Evolutionary conservation across 2,888 invertebrate genomes (phyloP).

Genomic region (Rhogogaster chlorosoma): DNA sequence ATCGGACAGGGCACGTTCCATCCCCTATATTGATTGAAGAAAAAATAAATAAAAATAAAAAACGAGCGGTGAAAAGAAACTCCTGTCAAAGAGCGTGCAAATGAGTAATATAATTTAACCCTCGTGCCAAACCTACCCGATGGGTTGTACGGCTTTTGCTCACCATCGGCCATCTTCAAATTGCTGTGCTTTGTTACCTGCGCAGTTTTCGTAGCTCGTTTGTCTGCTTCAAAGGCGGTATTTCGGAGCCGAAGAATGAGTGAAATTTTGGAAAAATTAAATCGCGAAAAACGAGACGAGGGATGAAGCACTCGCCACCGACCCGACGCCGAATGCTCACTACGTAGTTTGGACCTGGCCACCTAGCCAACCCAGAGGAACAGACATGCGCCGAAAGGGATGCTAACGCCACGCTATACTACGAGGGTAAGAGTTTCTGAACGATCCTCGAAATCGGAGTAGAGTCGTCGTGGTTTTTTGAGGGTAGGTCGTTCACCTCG

Average conservation of each 20-base stretch:
- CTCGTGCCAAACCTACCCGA: conserved; percentile 36
- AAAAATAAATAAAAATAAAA: not conserved
- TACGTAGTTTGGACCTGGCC: conserved; percentile 23
- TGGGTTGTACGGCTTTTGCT: conserved; percentile 20
- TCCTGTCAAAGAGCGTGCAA: not conserved
- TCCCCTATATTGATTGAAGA: not conserved
- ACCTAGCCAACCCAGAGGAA: conserved; percentile 33
- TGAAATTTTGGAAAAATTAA: not conserved
- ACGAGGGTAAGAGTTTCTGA: not conserved
- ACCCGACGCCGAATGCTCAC: conserved; percentile 26
- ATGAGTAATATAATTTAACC: not conserved
- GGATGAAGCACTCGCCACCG: conserved; percentile 9
- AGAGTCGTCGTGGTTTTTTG: conserved; percentile 2
- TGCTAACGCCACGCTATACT: not conserved
- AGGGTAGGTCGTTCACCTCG: not conserved
- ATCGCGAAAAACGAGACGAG: not conserved
- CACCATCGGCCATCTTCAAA: conserved; percentile 36
- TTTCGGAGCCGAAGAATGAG: not conserved
- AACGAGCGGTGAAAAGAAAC: not conserved
- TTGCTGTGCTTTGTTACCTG: not conserved
- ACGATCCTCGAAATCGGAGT: conserved; percentile 5
- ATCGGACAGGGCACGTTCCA: not conserved
- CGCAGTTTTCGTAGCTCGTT: not conserved
- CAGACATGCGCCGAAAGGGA: conserved; percentile 44
- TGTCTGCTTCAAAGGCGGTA: not conserved